A percentile compares a stretch with the other conserved stretches of the same genome.
Conservation (phyloP, 2,797 vertebrate genomes). For the Simalia tracyae region DNA sequence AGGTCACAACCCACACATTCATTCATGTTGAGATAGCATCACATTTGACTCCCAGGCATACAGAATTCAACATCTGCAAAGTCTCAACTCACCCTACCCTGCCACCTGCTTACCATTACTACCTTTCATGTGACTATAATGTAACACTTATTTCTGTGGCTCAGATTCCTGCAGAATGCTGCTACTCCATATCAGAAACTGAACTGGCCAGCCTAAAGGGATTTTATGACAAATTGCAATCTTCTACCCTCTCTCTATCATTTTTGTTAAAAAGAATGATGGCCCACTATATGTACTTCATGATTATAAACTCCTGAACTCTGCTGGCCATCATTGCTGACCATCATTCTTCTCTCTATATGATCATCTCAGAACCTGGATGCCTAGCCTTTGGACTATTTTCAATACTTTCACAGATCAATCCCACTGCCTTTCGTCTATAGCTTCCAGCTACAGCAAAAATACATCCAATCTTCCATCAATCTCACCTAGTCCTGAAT, state of each 20-base stretch:
- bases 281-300: neutral
- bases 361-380: neutral
- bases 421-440: neutral
- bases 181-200: neutral
- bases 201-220: neutral
- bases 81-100: neutral
- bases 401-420: neutral
- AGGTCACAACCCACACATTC: neutral
- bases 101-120: neutral
- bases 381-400: neutral
- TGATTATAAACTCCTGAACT: neutral
- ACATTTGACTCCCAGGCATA: neutral
- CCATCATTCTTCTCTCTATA: neutral
- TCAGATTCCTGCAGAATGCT: neutral
- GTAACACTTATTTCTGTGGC: neutral
- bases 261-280: neutral
- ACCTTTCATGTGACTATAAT: neutral
- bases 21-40: neutral
- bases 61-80: neutral
- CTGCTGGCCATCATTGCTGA: neutral
- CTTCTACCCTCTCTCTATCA: neutral
- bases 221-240: neutral
- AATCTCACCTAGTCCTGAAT: neutral
- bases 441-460: neutral
- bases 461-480: neutral